Percentiles rank a stretch among this genome's conserved stretches.
These are phyloP conservation scores for Onychostoma macrolepis DNA, from an alignment of 2,113 vertebrate genomes.

Conservation along the genomic window DNA sequence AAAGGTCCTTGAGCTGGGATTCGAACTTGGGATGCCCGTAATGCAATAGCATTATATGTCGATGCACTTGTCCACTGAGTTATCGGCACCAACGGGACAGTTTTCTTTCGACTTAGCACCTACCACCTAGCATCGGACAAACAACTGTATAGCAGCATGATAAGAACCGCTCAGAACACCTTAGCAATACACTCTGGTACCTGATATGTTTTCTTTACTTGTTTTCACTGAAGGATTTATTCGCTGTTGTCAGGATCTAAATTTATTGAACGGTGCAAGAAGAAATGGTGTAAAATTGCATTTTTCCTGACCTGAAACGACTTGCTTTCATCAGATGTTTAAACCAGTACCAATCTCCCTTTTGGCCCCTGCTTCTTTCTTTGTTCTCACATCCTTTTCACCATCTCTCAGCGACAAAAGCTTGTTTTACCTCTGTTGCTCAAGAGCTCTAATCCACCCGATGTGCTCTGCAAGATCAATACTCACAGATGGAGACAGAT, in stretches of 20 bases:
- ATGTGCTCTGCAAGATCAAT: conserved; percentile 62
- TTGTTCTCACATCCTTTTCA: conserved; percentile 32
- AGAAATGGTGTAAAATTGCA: conserved; percentile 64
- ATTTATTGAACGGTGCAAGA: conserved; percentile 35
- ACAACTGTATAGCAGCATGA: neutral
- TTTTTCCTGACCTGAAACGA: conserved; percentile 61
- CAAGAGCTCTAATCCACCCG: conserved; percentile 51
- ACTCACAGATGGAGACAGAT: conserved; percentile 53
- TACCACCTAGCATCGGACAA: too few relatives aligned
- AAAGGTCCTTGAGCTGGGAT: too few relatives aligned
- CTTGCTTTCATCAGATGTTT: conserved; percentile 30
- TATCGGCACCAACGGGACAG: too few relatives aligned
- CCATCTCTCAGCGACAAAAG: conserved; percentile 34
- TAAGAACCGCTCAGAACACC: neutral
- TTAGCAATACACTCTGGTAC: neutral
- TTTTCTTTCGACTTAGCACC: too few relatives aligned
- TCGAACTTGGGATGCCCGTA: too few relatives aligned
- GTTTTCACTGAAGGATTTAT: neutral
- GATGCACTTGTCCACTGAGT: too few relatives aligned
- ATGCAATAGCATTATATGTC: too few relatives aligned
- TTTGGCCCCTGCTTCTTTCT: conserved; percentile 22
- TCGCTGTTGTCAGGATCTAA: conserved; percentile 8
- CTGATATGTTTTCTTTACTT: neutral
- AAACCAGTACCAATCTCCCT: conserved; percentile 25
- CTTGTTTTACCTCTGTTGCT: conserved; percentile 44